phyloP scores from a whole-genome alignment of 2,888 invertebrate species.

The Nomada fabriciana region DNA sequence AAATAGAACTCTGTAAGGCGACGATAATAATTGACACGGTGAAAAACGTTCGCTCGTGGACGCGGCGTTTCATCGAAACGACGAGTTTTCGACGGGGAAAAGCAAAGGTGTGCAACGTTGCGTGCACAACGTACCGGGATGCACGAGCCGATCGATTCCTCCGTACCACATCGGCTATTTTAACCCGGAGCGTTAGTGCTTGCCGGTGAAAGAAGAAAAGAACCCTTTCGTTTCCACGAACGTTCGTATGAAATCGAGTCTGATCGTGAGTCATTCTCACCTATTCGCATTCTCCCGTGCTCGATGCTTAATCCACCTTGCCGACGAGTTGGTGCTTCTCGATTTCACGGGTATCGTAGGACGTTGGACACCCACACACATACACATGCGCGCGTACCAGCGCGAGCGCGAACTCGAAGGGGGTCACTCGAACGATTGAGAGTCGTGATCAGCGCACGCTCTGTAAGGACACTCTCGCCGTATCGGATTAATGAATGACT shows the following conservation, averaged over 20 bases:
- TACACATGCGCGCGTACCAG: conserved; percentile 14
- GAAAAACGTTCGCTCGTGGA: not conserved
- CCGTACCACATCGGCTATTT: conserved; percentile 51
- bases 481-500: conserved; percentile 81
- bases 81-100: too few species aligned
- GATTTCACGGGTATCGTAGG: conserved; percentile 59
- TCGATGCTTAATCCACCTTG: conserved; percentile 67
- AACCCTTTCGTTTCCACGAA: conserved; percentile 48
- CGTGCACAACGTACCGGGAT: not conserved
- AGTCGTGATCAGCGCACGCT: conserved; percentile 68
- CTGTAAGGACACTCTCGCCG: conserved; percentile 74
- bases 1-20: not conserved
- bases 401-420: conserved; percentile 58
- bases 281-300: conserved; percentile 79
- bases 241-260: conserved; percentile 59
- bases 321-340: conserved; percentile 54
- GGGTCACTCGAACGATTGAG: conserved; percentile 73
- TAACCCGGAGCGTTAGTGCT: conserved; percentile 43
- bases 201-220: not conserved
- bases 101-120: not conserved
- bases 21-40: conserved; percentile 11
- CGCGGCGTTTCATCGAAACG: not conserved
- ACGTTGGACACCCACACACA: conserved; percentile 44
- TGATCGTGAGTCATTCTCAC: conserved; percentile 74
- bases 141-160: conserved; percentile 49